Evolutionary conservation across 2,797 vertebrate species (phyloP).

Genomic region (Pitangus sulphuratus): DNA sequence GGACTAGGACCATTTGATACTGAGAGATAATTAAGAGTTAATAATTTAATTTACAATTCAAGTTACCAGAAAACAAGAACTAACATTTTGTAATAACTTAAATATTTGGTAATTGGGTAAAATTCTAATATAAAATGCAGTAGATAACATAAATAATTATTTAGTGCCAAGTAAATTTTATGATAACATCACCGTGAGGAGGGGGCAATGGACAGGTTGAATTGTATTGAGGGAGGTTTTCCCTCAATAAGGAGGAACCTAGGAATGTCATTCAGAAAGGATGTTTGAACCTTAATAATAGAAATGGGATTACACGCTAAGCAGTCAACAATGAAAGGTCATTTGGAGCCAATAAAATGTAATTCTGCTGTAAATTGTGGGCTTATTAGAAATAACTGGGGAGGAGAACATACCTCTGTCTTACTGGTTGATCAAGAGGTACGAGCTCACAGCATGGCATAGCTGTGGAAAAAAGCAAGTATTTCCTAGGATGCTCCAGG

Average conservation of each 20-base stretch:
- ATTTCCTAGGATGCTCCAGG: neutral
- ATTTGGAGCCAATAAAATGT: slow-evolving; percentile 24
- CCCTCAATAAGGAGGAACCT: neutral
- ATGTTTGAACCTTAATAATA: slow-evolving; percentile 19
- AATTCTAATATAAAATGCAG: neutral
- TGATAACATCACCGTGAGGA: neutral
- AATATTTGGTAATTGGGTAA: neutral
- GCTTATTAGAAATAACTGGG: neutral
- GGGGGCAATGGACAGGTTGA: neutral
- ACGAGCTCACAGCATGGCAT: neutral
- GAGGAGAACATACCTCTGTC: neutral
- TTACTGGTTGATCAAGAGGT: neutral
- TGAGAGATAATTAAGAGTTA: neutral
- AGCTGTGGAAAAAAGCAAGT: neutral
- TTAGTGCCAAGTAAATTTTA: neutral
- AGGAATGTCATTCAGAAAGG: neutral
- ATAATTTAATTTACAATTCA: neutral
- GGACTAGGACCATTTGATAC: neutral
- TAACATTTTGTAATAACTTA: neutral
- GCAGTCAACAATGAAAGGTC: neutral
- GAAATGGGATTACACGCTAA: slow-evolving; percentile 2
- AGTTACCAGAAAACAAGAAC: neutral
- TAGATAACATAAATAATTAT: neutral
- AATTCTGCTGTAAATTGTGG: slow-evolving; percentile 5
- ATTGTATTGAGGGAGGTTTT: neutral